Base-by-base conservation (phyloP, 2,113 vertebrate genomes). In the Tylochromis polylepis region DNA sequence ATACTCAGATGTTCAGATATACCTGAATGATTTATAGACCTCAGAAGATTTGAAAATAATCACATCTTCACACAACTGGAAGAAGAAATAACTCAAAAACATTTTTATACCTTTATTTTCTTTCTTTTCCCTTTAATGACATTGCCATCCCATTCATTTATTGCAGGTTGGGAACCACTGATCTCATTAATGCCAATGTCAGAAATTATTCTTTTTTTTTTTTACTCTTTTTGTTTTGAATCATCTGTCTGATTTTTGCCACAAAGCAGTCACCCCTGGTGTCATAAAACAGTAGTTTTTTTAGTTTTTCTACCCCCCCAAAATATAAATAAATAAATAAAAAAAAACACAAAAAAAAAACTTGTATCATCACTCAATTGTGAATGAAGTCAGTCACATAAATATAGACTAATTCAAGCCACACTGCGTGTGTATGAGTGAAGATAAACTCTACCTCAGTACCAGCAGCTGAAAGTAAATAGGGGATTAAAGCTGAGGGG, bases 401-500 rank as follows among this genome's bases (percentile, higher is more conserved):
- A 79, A 81, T 43, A 29, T 16, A 5, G 18, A 24, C 27, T 87
- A 75, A 87, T 84, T 87, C 27, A n/a, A 80, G 79, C 75, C 70
- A 10, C 11, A 22, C 53, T 15, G 34, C 41, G 57, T 79, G 87
- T 85, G 85, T 81, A 57, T 75, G 81, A 59, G 88, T 62, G 87
- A 72, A 88, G 87, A 88, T 89, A 85, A 91, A 89, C 81, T 62
- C 29, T 43, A 55, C 83, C 81, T 87, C 57, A 65, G 72, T 49
- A 58, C 27, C 78, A 80, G 86, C 86, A 81, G 90, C 88, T 88
- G 84, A 90, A 88, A 90, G 83, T 81, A 79, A 85, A 85, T 27
- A 59, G 60, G 57, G 87, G 89, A 91, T 90, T 89, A 92, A 91
- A 91, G 87, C 57, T 51, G 82, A 85, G 49, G 78, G 77, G 87